Percentiles rank a stretch among this genome's conserved stretches.
phyloP scores from a whole-genome alignment of 2,797 vertebrate genomes.

The Bucorvus abyssinicus region DNA sequence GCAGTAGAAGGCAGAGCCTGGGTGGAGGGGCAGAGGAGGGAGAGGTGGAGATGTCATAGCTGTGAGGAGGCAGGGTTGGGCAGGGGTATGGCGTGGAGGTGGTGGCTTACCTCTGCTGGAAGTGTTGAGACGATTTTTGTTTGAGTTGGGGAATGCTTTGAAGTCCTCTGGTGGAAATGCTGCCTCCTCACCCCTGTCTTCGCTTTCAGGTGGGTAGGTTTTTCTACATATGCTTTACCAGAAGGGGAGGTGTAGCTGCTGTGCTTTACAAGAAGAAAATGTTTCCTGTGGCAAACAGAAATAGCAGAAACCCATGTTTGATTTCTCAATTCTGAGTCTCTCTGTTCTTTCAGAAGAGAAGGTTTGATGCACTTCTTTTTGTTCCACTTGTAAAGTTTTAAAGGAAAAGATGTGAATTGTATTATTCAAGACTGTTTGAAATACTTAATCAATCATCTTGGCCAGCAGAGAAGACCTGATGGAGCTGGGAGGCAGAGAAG shows the following conservation, averaged over 20 bases:
- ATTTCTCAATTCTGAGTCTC: neutral
- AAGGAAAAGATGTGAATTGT: neutral
- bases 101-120: neutral
- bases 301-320: neutral
- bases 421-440: neutral
- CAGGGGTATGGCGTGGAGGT: neutral
- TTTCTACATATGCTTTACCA: constrained; percentile 11
- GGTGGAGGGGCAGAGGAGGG: neutral
- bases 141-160: neutral
- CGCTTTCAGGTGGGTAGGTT: neutral
- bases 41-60: accelerated
- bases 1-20: neutral
- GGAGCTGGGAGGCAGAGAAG: neutral
- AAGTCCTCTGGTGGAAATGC: neutral
- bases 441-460: neutral
- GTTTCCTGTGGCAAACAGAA: constrained; percentile 28
- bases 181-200: neutral
- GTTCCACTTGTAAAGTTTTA: neutral
- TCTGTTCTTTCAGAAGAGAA: neutral
- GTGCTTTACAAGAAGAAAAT: neutral
- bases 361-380: neutral
- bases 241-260: neutral
- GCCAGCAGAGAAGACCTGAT: neutral
- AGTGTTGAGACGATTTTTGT: neutral
- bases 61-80: neutral